Base-by-base conservation (phyloP, 1,140 invertebrate species). In the Anastrepha obliqua region DNA sequence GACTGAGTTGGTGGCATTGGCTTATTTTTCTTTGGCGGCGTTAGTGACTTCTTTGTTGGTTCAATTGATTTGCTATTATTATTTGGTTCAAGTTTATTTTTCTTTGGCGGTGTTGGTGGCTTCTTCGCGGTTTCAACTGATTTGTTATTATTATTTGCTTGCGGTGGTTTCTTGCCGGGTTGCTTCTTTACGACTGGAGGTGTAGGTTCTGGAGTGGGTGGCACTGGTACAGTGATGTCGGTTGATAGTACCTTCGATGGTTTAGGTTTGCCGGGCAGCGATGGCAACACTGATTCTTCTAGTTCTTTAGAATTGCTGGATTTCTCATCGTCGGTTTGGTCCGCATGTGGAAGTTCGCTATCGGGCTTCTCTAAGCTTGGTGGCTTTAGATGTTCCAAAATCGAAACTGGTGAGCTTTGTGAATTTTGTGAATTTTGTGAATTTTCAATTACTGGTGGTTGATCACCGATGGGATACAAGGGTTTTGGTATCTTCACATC, bases 121-220 rank as follows among this genome's bases (percentile, higher is more conserved):
- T 86, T 86, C 20, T 86, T 60, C 7, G 29, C 3, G 3, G 51
- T 17, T 62, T 29, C 3, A 3, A 47, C 60, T 62, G 58, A 55
- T 59, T 55, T 55, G 17, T 85, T 39, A 20, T 85, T 85, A 29
- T 55, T 85, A 29, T 29, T 51, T 3, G 59, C 81, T 44, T 20
- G 13, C 8, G 7, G 91, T 4, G 89, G 87, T 8, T 91, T 90
- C 88, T 91, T 90, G 87, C 89, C 42, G 44, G 15, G 51, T 11
- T 51, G 89, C 64, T 81, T 74, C 86, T 78, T 74, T 8, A 87
- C 87, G 9, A 87, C 55, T 60, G 87, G 87, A 7, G 87, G 87
- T 17, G 87, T 87, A 62, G 87, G 87, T 55, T 29, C 29, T n/a
- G 87, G 87, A 3, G 87, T 87, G 1, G 87, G 87, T 60, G 87